phyloP scores from a whole-genome alignment of 2,888 invertebrate species.

The Epinotia nisella region DNA sequence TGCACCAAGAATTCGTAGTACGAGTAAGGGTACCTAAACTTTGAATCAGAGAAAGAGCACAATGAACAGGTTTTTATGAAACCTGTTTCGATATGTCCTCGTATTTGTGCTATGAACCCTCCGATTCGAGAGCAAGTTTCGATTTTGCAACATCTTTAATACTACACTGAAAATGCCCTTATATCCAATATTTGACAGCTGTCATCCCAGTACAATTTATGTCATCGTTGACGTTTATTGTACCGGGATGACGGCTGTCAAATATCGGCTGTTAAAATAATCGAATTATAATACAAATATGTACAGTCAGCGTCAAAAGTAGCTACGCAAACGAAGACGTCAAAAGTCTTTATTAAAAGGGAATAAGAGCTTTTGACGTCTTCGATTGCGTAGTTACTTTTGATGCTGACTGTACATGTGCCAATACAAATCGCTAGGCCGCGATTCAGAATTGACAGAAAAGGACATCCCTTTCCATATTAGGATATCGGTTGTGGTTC shows the following conservation, averaged over 20 bases:
- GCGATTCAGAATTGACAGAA: background rate
- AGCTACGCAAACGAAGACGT: no score
- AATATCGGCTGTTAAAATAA: no score
- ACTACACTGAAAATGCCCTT: no score
- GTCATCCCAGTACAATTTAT: no score
- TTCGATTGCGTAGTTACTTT: no score
- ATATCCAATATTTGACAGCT: no score
- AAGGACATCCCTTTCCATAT: background rate
- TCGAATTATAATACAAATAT: background rate
- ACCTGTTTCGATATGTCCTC: conserved; percentile 38
- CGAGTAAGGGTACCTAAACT: background rate
- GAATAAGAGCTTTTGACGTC: no score
- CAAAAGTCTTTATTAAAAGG: no score
- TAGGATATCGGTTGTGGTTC: background rate
- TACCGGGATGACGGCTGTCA: no score
- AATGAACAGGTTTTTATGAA: conserved; percentile 34
- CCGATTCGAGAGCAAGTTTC: background rate
- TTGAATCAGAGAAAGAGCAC: conserved; percentile 30
- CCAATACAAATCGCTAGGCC: background rate
- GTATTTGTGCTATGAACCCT: background rate
- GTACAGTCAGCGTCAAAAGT: no score
- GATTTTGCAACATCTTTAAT: background rate
- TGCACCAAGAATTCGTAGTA: conserved; percentile 1
- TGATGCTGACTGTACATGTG: no score
- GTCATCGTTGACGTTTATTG: no score